These are phyloP conservation scores for Trichoplusia ni DNA, from an alignment of 1,140 invertebrate genomes.

Conservation along the genomic window DNA sequence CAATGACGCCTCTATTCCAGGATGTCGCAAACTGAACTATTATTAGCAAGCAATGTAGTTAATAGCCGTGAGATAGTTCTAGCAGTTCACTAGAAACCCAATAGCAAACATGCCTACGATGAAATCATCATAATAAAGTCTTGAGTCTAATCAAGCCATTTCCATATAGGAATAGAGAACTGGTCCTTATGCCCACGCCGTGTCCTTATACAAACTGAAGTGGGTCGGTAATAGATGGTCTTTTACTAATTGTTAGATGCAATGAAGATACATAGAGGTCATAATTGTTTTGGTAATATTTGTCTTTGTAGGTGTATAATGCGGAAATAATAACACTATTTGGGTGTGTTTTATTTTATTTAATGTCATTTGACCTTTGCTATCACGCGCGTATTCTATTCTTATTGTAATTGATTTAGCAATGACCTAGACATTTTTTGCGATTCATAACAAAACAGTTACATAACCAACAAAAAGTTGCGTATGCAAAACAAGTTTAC, in stretches of 20 bases:
- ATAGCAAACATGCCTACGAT: background rate
- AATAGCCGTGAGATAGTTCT: too few relatives aligned
- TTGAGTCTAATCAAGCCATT: constrained; percentile 14
- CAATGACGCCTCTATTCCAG: too few relatives aligned
- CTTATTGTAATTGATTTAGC: too few relatives aligned
- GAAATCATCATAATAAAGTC: constrained; percentile 22
- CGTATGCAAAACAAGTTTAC: too few relatives aligned
- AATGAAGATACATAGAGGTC: constrained; percentile 10
- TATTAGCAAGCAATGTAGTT: background rate
- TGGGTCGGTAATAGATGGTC: constrained; percentile 42
- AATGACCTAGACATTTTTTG: too few relatives aligned
- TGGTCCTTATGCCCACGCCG: constrained; percentile 17
- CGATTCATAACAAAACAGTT: too few relatives aligned
- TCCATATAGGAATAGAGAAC: constrained; percentile 27
- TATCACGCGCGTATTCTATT: too few relatives aligned
- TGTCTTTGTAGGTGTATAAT: constrained; percentile 1
- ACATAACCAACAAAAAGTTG: too few relatives aligned
- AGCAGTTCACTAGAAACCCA: background rate
- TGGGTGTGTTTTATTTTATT: too few relatives aligned
- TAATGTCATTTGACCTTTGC: too few relatives aligned
- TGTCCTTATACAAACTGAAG: constrained; percentile 17
- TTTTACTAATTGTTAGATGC: constrained; percentile 10
- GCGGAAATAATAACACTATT: background rate
- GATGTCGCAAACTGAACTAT: background rate
- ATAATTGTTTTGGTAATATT: constrained; percentile 23